Base-by-base conservation (phyloP, 2,113 vertebrate species). In the Cavia porcellus region DNA sequence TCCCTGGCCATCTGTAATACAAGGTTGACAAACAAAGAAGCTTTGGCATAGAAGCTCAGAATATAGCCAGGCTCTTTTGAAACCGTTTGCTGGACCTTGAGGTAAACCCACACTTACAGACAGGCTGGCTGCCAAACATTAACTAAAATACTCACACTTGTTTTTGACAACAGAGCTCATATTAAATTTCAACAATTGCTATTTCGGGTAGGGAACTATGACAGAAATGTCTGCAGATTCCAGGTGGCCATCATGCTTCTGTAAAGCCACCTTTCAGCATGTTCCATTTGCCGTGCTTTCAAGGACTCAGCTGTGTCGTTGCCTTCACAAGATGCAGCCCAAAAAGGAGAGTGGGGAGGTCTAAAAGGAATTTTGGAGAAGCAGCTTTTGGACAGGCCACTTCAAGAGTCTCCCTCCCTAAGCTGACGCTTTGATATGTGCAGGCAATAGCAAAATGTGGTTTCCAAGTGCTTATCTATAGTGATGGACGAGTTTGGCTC, bases 81-180 rank as follows among this genome's bases (percentile, higher is more conserved):
- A 90, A 97, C 89, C 92, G 96, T 94, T 97, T 70, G 19, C 3
- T 25, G 97, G 97, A 92, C 95, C 92, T 92, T 94, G 68, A 1
- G 45, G 90, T 96, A 96, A 98, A 97, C 95, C 97, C 92, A 93
- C 96, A 87, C 94, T 98, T 82, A 92, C 87, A 92, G 77, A 90
- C 38, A 86, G 96, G 96, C 97, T 82, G 92, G 68, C 95, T 98
- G 98, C 98, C 98, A 98, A 98, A 98, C 95, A 97, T 98, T 98
- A 98, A 98, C 98, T 98, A 98, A 98, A 98, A 99, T 98, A 98
- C 98, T 98, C 59, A 88, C 97, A 86, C 98, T 98, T 98, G 98
- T 98, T 99, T 99, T 98, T 95, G 94, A 98, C 98, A 98, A 98
- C 98, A 98, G 98, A 88, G 24, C 42, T 92, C 97, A 98, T 98